These are phyloP conservation scores for Coenobita brevimanus DNA, from an alignment of 1,140 invertebrate species.

Conservation along the genomic window DNA sequence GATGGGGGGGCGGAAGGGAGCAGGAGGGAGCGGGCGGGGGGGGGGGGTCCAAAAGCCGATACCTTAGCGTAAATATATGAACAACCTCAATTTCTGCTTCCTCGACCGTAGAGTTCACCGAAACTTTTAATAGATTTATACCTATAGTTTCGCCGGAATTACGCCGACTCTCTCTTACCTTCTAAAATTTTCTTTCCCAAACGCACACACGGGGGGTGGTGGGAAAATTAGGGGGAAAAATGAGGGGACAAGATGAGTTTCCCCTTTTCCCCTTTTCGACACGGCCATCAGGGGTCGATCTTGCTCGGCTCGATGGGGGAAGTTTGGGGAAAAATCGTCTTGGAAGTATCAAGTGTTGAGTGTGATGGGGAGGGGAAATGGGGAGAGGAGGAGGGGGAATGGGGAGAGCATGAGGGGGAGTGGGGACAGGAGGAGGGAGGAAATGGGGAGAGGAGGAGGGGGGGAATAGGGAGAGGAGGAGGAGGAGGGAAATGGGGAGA, in stretches of 20 bases:
- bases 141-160: conserved; percentile 43
- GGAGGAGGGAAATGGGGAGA: background rate
- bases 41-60: conserved; percentile 1
- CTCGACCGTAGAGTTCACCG: conserved; percentile 30
- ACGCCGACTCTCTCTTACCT: background rate
- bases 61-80: conserved; percentile 53
- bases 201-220: background rate
- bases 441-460: background rate
- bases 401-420: background rate
- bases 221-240: background rate
- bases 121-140: conserved; percentile 60
- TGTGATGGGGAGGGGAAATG: background rate
- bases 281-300: background rate
- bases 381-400: background rate
- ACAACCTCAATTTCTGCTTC: conserved; percentile 34
- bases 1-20: background rate
- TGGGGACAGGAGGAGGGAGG: background rate
- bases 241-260: background rate
- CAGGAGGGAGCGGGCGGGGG: conserved; percentile 4
- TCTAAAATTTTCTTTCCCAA: conserved; percentile 13
- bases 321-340: background rate
- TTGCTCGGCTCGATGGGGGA: background rate
- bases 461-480: background rate
- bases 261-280: too few species aligned
- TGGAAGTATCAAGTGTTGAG: background rate